Evolutionary conservation across 2,113 vertebrate genomes (phyloP), one percentile per base, ranked within the genome.

Genomic region (Baryphthengus martii): DNA sequence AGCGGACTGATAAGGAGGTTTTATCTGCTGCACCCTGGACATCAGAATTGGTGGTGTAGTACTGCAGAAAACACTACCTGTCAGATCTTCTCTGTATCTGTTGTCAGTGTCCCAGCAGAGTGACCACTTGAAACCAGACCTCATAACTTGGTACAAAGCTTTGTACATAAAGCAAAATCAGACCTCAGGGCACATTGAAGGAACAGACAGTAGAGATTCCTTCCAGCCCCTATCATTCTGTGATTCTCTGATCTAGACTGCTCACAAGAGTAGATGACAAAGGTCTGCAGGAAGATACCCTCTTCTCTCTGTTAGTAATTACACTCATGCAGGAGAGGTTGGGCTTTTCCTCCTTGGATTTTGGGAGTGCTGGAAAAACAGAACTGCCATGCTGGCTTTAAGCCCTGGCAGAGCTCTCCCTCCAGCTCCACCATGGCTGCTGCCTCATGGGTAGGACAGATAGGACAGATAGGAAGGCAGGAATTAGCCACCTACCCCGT

Each of bases 381-480:
- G 49, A 42, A 5, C 33, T 87, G 58, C 13, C 75, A 56, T 9
- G 9, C 8, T 80, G 56, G 17, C 28, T 74, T 75, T 72, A 75
- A 63, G 53, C 15, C 24, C 55, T 1, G 7, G 35, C 61, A 89
- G 35, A 87, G 35, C 31, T 29, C 35, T 71, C 31, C 35, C 44
- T 81, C 10, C 50, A 52, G 31, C 45, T 70, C 47, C 20, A 53
- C 39, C 47, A 9, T 18, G 6, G 5, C 72, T 56, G 28, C 75
- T 71, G 55, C 76, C 50, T 52, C 35, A 5, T 11, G 59, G 31
- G 7, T 10, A 59, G 21, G 24, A 71, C 28, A 39, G 33, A 28
- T 17, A n/a, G n/a, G n/a, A 5, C 2, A 4, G 0, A n/a, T n/a
- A n/a, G n/a, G n/a, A 6, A 74, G 50, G 61, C 39, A 81, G 66